A percentile compares a stretch with the other conserved stretches of the same genome.
phyloP scores from a whole-genome alignment of 2,888 invertebrate genomes.

The Callosobruchus maculatus region DNA sequence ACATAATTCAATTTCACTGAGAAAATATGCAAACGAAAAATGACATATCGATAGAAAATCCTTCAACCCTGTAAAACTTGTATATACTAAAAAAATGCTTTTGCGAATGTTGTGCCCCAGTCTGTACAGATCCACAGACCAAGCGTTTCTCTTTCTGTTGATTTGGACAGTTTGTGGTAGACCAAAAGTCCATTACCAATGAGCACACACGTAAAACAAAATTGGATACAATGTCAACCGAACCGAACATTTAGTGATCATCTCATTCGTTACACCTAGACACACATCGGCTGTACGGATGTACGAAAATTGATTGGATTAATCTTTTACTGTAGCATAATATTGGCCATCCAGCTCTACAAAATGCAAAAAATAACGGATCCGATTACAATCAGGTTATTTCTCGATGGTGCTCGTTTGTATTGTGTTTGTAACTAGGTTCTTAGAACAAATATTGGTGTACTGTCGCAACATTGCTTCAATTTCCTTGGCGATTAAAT shows the following conservation, averaged over 20 bases:
- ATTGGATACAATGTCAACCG: background rate
- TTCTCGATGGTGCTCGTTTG: conserved; percentile 27
- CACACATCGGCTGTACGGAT: background rate
- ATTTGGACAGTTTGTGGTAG: background rate
- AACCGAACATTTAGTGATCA: background rate
- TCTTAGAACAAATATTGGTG: too few relatives aligned
- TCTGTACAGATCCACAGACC: background rate
- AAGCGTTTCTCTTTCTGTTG: background rate
- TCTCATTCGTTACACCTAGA: background rate
- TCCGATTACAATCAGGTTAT: conserved; percentile 26
- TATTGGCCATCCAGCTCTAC: conserved; percentile 26
- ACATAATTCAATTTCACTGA: too few relatives aligned
- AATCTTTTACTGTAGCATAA: conserved; percentile 24
- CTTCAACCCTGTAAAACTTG: background rate
- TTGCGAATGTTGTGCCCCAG: background rate
- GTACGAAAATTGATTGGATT: conserved; percentile 3
- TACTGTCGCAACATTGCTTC: too few relatives aligned
- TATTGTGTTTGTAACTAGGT: conserved; percentile 23
- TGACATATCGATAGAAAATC: background rate
- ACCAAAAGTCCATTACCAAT: background rate
- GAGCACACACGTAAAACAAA: background rate
- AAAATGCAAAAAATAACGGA: conserved; percentile 25
- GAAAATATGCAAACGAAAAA: background rate
- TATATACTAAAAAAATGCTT: background rate
- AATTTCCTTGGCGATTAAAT: too few relatives aligned